phyloP scores from a whole-genome alignment of 2,888 invertebrate species.

The Oscheius sp. region DNA sequence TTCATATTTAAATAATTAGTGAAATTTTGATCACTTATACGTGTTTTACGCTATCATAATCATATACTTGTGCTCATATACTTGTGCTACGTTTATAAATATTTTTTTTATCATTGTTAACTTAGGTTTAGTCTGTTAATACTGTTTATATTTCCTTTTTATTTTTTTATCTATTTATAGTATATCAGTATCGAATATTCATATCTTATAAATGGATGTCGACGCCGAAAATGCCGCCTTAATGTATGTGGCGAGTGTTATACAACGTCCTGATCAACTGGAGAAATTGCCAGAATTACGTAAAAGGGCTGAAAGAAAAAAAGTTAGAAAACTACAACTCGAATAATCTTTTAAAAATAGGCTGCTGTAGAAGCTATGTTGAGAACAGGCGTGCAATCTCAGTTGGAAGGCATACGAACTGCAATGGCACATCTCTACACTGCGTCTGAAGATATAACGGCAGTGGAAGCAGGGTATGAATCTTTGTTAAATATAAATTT shows the following conservation, averaged over 20 bases:
- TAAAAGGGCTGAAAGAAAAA: conserved; percentile 73
- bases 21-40: neutral
- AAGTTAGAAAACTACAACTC: conserved; percentile 57
- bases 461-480: conserved; percentile 77
- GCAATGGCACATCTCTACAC: conserved; percentile 88
- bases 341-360: conserved; percentile 72
- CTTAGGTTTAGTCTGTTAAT: neutral
- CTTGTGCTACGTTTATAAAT: neutral
- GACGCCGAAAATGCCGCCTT: conserved; percentile 19
- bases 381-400: conserved; percentile 97
- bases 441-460: conserved; percentile 83
- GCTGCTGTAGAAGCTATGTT: conserved; percentile 91
- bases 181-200: no score
- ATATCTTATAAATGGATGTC: conserved; percentile 23
- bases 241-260: conserved; percentile 59
- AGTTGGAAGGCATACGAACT: conserved; percentile 92
- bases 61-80: neutral
- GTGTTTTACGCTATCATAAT: neutral
- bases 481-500: conserved; percentile 9
- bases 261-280: conserved; percentile 83
- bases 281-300: conserved; percentile 80
- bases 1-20: neutral
- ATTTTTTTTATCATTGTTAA: neutral
- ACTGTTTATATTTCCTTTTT: neutral
- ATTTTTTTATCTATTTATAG: no score